Base-by-base conservation (phyloP, 2,888 invertebrate genomes). In the Hydrotaea diabolus region DNA sequence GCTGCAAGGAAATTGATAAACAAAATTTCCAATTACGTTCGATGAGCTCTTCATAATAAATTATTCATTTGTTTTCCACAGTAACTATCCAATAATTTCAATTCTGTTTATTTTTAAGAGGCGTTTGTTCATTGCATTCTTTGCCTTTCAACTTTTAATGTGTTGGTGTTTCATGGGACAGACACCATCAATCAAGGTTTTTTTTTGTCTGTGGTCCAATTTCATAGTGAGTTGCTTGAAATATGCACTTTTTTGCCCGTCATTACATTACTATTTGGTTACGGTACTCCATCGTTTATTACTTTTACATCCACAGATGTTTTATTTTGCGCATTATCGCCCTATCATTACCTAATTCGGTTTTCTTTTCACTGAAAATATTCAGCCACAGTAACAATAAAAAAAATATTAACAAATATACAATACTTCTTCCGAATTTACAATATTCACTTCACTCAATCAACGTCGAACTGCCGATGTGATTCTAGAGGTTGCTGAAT, bases 111-210 rank as follows among this genome's bases (percentile, higher is more conserved):
- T 76, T 62, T 84, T 71, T 43, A 80, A 85, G 82, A 82, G 87
- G 88, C 90, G 89, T 90, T 87, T 31, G 7, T 31, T 7, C 78
- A 86, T 76, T 84, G 78, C 78, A 74, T 82, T 78, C 57, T 74
- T 79, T 82, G 75, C 66, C 31, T 31, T 77, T 57, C 17, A 72
- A 73, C 69, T 57, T 74, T 80, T 19, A n/a, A n/a, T 76, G 84
- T 86, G 73, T 87, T 85, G 73, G 77, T 85, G 83, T 86, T 85
- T 85, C 31, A 86, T 79, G 64, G 80, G 59, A n/a, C 71, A 77
- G 31, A 57, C 21, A n/a, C 11, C 75, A 73, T 77, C 77, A 73
- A 59, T 86, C 76, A 82, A 85, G 83, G 82, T 83, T 84, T 77
- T 80, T 69, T 64, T 43, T 75, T 74, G 72, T 80, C 59, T 82